Evolutionary conservation across 2,888 invertebrate species (phyloP), one percentile per base, ranked within the genome.

Genomic region (Cryptus armator): DNA sequence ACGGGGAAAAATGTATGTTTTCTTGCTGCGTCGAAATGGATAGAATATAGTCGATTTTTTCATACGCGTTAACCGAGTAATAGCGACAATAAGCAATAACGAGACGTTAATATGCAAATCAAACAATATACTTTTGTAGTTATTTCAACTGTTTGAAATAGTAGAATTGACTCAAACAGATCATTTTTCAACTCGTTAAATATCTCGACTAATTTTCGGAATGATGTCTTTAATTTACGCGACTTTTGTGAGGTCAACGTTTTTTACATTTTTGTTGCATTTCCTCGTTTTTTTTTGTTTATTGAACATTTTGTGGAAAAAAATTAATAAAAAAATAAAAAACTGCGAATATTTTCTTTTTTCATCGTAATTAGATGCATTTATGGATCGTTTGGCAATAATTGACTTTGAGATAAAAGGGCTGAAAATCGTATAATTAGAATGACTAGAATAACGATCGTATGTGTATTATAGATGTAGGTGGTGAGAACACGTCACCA

Each of bases 401-500:
- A 56, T 53, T 62, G 24, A 56, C 56, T 12, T 7, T 14, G 24
- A 32, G 6, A 71, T 7, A 16, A 43, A 24, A 12, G 24, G n/a
- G 43, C 5, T 2, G 7, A 14, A 29, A 59, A 48, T 78, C 56
- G 64, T 66, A 78, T 68, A 71, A 79, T 44, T 53, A 53, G 48
- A 59, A 62, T 6, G 16, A 75, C 82, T 51, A n/a, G 12, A 56
- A 72, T 10, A 51, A 37, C 16, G 62, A 68, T 79, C 71, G 66
- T 75, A 44, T 19, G 37, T 29, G 37, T 16, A 56, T 16, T 53
- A 56, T 46, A 84, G 62, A 81, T 85, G 68, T 64, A 70, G 56
- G 44, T 79, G 71, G 44, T 16, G 78, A 56, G 66, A 85, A 79
- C 75, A 84, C 84, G 76, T 83, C 83, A 80, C 81, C 81, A 78